Percentiles rank a stretch among this genome's conserved stretches.
These are phyloP conservation scores for Rhodophaea formosa DNA, from an alignment of 2,888 invertebrate genomes.

Conservation along the genomic window DNA sequence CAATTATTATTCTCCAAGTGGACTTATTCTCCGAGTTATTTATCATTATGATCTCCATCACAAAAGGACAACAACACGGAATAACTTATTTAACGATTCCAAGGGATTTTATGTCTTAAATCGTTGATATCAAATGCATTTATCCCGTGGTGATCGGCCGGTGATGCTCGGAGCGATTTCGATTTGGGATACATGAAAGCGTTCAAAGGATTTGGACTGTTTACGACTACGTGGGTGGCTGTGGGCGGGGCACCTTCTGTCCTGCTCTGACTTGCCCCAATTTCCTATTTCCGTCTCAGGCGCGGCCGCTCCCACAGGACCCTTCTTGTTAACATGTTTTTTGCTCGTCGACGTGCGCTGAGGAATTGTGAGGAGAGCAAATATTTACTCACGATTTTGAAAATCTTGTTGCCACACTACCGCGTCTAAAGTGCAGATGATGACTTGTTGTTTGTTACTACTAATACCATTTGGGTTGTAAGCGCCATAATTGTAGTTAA, in stretches of 20 bases:
- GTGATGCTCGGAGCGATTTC: slow-evolving; percentile 74
- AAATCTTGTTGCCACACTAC: slow-evolving; percentile 75
- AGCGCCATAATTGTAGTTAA: background rate
- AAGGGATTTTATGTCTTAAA: slow-evolving; percentile 56
- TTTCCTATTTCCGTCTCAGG: slow-evolving; percentile 50
- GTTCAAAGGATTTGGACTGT: slow-evolving; percentile 81
- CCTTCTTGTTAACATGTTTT: slow-evolving; percentile 77
- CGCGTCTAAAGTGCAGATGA: slow-evolving; percentile 52
- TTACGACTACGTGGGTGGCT: slow-evolving; percentile 80
- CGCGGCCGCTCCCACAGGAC: slow-evolving; percentile 78
- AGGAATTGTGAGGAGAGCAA: slow-evolving; percentile 75
- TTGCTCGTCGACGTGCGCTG: slow-evolving; percentile 67
- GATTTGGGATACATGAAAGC: slow-evolving; percentile 80
- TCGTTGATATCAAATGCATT: slow-evolving; percentile 37
- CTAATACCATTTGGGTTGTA: slow-evolving; percentile 10
- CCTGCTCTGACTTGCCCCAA: slow-evolving; percentile 41
- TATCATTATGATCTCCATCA: slow-evolving; percentile 78
- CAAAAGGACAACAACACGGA: slow-evolving; percentile 70
- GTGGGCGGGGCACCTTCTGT: slow-evolving; percentile 70
- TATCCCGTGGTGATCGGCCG: slow-evolving; percentile 42
- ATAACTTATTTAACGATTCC: slow-evolving; percentile 70
- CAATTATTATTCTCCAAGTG: slow-evolving; percentile 76
- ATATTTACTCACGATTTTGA: slow-evolving; percentile 80
- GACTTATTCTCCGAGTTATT: slow-evolving; percentile 76
- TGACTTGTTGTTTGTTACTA: slow-evolving; percentile 51